Base-by-base conservation (phyloP, 2,113 vertebrate species). In the Saccopteryx bilineata region DNA sequence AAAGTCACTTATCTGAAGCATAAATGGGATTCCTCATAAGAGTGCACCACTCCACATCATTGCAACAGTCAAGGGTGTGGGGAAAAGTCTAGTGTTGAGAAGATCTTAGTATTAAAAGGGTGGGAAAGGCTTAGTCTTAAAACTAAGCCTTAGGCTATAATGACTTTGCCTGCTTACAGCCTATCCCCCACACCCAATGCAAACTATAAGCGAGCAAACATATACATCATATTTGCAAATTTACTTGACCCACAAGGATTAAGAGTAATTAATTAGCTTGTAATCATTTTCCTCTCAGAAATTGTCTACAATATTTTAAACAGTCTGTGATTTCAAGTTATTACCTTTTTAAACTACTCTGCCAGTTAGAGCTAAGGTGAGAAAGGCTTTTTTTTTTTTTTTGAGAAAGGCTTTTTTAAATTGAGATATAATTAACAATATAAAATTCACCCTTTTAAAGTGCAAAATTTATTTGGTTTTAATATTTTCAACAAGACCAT, bases 221-320 rank as follows among this genome's bases (percentile, higher is more conserved):
- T 39, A 39, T 39, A 39, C 39, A 39, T 39, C 39, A 39, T 39
- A 39, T 39, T 39, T 39, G 39, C 39, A 39, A 39, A 39, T 3
- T 39, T 39, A 39, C 39, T 39, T 39, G 39, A 39, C 39, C 39
- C 39, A 39, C 39, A 39, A 81, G 28, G 60, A 74, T 65, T 65
- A 66, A 66, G 65, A 93, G 63, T 56, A 48, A n/a, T 33, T 82
- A 69, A 79, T 76, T 94, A 85, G 26, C 65, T 83, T 87, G 11
- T 83, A 87, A 71, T 75, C 78, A 88, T 2, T 95, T 84, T 80
- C 58, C 31, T 91, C 13, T 89, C 9, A 91, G 87, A 83, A 24
- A 23, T 92, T 60, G 24, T 48, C 76, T 92, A 65, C 13, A 86
- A 18, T 92, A 54, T 91, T 92, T 93, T 91, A 83, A 95, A 46